These are phyloP conservation scores for Melanerpes formicivorus DNA, from an alignment of 2,113 vertebrate genomes.

Conservation along the genomic window DNA sequence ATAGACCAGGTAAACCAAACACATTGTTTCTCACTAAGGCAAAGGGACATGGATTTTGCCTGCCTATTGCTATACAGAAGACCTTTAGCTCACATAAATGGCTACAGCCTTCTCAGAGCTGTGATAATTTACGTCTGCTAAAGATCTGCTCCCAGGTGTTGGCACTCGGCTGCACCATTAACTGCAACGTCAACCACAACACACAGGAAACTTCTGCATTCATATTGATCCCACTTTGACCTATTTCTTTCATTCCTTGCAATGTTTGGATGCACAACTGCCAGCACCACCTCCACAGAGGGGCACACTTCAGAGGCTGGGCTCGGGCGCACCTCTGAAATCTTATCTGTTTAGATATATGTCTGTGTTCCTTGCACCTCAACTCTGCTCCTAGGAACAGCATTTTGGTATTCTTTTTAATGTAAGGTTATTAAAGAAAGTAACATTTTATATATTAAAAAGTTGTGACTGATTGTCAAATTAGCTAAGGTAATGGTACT, in stretches of 20 bases:
- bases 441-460: background rate
- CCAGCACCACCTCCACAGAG: background rate
- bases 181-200: background rate
- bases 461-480: conserved; percentile 51
- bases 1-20: background rate
- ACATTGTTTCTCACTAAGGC: background rate
- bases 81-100: background rate
- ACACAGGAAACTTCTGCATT: background rate
- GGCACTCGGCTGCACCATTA: background rate
- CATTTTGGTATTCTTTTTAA: background rate
- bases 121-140: background rate
- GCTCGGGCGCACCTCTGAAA: background rate
- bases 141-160: background rate
- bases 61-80: background rate
- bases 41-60: conserved; percentile 2
- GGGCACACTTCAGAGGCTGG: background rate
- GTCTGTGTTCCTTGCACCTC: background rate
- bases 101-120: background rate
- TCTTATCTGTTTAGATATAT: background rate
- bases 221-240: background rate
- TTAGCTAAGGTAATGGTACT: background rate
- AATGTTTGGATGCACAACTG: background rate
- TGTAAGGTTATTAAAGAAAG: background rate
- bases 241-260: conserved; percentile 6
- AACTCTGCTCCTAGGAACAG: background rate